Evolutionary conservation across 2,797 vertebrate species (phyloP), one percentile per base, ranked within the genome.

Genomic region (Hippoglossus hippoglossus): DNA sequence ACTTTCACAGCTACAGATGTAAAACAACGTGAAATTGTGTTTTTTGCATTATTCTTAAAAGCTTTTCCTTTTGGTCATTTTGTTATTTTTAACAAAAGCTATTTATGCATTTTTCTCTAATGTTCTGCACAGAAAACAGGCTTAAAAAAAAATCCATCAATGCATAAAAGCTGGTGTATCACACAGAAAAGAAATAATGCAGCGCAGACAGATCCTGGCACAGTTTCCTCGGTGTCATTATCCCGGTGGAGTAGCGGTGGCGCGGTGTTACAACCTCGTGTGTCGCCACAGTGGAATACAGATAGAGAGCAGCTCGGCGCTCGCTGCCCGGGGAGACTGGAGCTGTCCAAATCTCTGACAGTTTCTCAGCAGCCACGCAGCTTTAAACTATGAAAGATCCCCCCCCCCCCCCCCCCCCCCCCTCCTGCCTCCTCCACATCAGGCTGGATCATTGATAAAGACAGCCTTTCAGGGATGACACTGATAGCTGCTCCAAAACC

Each of bases 401-500:
- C 93, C 26, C 52, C 46, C 53, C 86, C 89, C 92, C 93, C 26
- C 52, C 46, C 53, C 22, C 0, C 67, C 50, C 41, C 6, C 28
- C 7, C 16, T 47, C 44, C 16, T 12, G 34, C 22, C 46, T 26
- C 15, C 47, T 90, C 81, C 88, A 88, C 83, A 73, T 87, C 92
- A 85, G 71, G 86, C 87, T 89, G 86, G 89, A 92, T 96, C 95
- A 95, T 95, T 95, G 95, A 95, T 93, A 94, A 89, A 89, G 91
- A 93, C 92, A 91, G 91, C 79, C 94, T 86, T 91, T 91, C 91
- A 89, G 91, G 81, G 73, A 91, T 95, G 95, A 96, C 95, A 94
- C 92, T 95, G 95, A 96, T 93, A 93, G 91, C 95, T 94, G 92
- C 95, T 95, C 94, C 87, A 85, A 94, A 94, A 94, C 93, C 90